A percentile compares a stretch with the other conserved stretches of the same genome.
phyloP scores from a whole-genome alignment of 2,888 invertebrate species.

The Diplazon laetatorius region DNA sequence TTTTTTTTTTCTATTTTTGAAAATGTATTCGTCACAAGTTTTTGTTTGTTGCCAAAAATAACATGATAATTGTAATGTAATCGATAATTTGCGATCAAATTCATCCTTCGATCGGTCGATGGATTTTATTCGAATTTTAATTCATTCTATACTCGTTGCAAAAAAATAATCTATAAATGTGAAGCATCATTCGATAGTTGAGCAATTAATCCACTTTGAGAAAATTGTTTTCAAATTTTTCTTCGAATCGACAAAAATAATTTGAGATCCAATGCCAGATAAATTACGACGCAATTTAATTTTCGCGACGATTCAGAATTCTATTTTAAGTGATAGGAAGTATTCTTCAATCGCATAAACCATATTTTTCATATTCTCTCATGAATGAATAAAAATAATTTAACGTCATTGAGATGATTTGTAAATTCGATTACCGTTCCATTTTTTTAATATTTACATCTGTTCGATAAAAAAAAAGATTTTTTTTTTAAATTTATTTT shows the following conservation, averaged over 20 bases:
- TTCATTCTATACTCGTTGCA: background rate
- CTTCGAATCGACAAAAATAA: no score
- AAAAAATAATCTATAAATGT: background rate
- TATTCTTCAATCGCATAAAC: no score
- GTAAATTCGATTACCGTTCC: background rate
- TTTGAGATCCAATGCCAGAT: background rate
- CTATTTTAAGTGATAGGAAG: no score
- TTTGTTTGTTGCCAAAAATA: constrained; percentile 59
- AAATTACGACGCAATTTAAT: no score
- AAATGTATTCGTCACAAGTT: no score
- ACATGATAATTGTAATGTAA: constrained; percentile 56
- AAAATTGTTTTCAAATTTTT: background rate
- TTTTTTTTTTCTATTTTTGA: no score
- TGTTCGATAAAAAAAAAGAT: background rate
- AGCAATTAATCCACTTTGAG: background rate
- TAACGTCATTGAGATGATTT: background rate
- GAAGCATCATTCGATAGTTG: background rate
- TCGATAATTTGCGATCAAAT: constrained; percentile 22
- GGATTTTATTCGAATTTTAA: background rate
- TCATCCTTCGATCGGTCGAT: background rate
- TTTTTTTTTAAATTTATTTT: background rate
- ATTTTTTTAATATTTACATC: background rate
- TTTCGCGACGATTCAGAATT: no score
- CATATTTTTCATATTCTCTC: no score
- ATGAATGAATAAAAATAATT: no score